Base-by-base conservation (phyloP, 2,113 vertebrate species). In the Xenotilapia leptura region DNA sequence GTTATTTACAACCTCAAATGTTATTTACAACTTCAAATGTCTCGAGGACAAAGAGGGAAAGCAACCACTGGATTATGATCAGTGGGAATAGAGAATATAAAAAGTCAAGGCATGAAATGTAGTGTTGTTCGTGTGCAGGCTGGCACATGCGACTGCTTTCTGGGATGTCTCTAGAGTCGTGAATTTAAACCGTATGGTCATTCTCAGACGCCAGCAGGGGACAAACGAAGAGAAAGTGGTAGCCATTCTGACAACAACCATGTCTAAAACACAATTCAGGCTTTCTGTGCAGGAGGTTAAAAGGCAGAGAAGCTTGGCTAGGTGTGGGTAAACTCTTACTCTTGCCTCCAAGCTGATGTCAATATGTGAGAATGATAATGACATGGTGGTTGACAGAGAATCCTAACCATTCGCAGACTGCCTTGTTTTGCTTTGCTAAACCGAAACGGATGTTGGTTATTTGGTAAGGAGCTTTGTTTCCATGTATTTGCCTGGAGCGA, bases 21-120 rank as follows among this genome's bases (percentile, higher is more conserved):
- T 93, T 93, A 92, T 94, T 95, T 91, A 93, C 86, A 86, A 94
- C 93, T 92, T 89, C 94, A 94, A 92, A 92, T 86, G 89, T 94
- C 65, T 91, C 21, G 80, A 84, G 55, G 80, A 90, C 91, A 89
- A 85, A 90, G 88, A 89, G 47, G 42, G 31, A 89, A 86, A 90
- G 88, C 68, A 89, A 89, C 79, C n/a, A 65, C 47, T 81, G 83
- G 84, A 91, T 93, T 85, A 88, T 79, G 83, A 83, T 82, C 15
- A 49, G 54, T 9, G 73, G 82, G 42, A 75, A 47, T 4, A 38
- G 65, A 75, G 80, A 79, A 88, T 15, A 60, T 6, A 85, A 82
- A 62, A 54, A 89, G 36, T 85, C 60, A 47, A 65, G 23, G 80
- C 80, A 80, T 84, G 56, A 87, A 83, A 85, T 89, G 19, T 68